These are phyloP conservation scores for Myopa testacea DNA, from an alignment of 2,888 invertebrate genomes.

Conservation along the genomic window DNA sequence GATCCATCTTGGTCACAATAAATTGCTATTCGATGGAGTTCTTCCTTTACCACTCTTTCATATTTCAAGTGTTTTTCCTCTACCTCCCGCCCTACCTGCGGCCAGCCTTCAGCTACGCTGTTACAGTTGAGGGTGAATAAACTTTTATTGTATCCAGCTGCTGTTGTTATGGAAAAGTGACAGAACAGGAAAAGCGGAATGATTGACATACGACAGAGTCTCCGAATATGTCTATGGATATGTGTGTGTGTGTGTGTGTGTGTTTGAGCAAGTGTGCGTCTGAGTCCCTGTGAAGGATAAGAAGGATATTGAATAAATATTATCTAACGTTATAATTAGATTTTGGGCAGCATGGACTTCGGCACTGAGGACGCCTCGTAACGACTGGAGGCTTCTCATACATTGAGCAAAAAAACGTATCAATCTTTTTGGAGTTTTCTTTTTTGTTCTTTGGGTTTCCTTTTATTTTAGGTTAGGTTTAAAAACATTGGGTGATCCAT, in stretches of 20 bases:
- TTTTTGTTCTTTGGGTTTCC: not conserved
- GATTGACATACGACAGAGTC: not conserved
- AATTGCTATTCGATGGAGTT: conserved; percentile 23
- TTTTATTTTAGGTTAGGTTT: not conserved
- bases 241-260: not conserved
- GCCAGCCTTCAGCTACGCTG: no score
- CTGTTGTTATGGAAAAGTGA: not conserved
- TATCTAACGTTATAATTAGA: conserved; percentile 33
- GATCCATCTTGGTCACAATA: conserved; percentile 29
- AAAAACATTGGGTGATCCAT: not conserved
- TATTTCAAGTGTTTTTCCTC: not conserved
- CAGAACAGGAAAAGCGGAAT: not conserved
- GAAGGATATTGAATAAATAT: conserved; percentile 35
- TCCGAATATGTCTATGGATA: conserved; percentile 18
- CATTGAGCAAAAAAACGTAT: conserved; percentile 16
- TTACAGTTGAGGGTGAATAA: conserved; percentile 17
- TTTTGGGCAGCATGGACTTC: conserved; percentile 8
- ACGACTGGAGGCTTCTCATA: not conserved
- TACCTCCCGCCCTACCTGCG: not conserved
- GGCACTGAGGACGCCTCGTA: not conserved
- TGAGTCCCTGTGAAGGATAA: conserved; percentile 39
- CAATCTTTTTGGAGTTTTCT: not conserved
- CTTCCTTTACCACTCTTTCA: not conserved
- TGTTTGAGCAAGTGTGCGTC: conserved; percentile 18
- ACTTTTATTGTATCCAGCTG: conserved; percentile 9